phyloP scores from a whole-genome alignment of 2,888 invertebrate species.

The Drosophila atripex region DNA sequence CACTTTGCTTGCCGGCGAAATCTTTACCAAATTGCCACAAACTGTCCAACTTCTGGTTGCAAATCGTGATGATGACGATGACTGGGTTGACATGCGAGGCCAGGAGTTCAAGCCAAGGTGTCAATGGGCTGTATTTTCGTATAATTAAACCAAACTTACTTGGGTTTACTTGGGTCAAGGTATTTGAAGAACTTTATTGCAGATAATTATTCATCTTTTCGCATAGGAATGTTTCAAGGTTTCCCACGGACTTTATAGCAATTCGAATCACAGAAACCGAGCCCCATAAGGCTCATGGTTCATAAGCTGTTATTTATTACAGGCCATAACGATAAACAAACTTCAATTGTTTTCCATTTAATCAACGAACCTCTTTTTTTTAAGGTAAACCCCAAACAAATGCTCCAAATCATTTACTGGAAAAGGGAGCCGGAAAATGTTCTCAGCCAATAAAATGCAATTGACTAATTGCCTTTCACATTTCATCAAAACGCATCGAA shows the following conservation, averaged over 20 bases:
- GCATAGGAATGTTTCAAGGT: not conserved
- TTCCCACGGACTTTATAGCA: not conserved
- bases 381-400: slow-evolving; percentile 9
- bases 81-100: slow-evolving; percentile 51
- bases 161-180: slow-evolving; percentile 31
- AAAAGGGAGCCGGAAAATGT: slow-evolving; percentile 20
- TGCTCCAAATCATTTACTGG: slow-evolving; percentile 22
- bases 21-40: slow-evolving; percentile 56
- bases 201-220: not conserved
- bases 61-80: slow-evolving; percentile 29
- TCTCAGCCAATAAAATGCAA: slow-evolving; percentile 69
- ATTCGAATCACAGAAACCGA: not conserved
- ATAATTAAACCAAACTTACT: slow-evolving; percentile 57
- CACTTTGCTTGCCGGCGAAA: slow-evolving; percentile 60
- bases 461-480: slow-evolving; percentile 71
- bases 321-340: slow-evolving; percentile 12
- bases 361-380: slow-evolving; percentile 16
- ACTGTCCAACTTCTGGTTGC: slow-evolving; percentile 29
- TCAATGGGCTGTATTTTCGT: slow-evolving; percentile 25
- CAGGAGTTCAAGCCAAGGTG: slow-evolving; percentile 50
- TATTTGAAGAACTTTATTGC: not conserved
- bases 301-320: not conserved
- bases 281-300: not conserved
- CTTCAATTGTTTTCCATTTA: slow-evolving; percentile 14
- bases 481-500: slow-evolving; percentile 58